Evolutionary conservation across 2,888 invertebrate genomes (phyloP).

Genomic region (Idaea straminata): DNA sequence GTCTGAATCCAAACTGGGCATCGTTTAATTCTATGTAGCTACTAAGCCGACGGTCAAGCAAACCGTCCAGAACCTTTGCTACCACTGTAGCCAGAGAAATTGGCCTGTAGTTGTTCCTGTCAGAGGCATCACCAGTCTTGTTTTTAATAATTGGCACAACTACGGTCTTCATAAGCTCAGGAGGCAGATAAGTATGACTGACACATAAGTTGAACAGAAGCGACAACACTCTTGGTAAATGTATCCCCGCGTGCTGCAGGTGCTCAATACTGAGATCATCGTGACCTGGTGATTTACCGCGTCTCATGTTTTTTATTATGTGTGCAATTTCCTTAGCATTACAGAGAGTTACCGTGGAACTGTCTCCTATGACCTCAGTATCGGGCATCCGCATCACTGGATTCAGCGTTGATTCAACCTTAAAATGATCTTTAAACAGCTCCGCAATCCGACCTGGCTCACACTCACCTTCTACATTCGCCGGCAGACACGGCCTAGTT

Average conservation of each 20-base stretch:
- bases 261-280: slow-evolving; percentile 9
- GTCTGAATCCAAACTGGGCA: not conserved
- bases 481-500: slow-evolving; percentile 1
- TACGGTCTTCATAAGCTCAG: not conserved
- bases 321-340: slow-evolving; percentile 5
- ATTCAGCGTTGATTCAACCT: not conserved
- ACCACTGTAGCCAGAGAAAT: slow-evolving; percentile 1
- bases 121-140: slow-evolving; percentile 4
- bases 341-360: not conserved
- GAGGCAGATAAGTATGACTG: not conserved
- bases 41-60: slow-evolving; percentile 2
- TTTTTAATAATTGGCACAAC: slow-evolving; percentile 6
- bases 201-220: slow-evolving; percentile 20
- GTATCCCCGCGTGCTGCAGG: slow-evolving; percentile 22
- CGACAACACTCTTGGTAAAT: slow-evolving; percentile 18
- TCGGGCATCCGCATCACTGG: not conserved
- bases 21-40: not conserved
- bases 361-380: not conserved
- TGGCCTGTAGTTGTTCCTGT: not conserved
- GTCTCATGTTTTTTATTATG: not conserved
- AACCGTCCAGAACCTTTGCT: slow-evolving; percentile 2
- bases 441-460: slow-evolving; percentile 7
- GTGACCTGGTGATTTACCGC: slow-evolving; percentile 17
- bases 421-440: slow-evolving; percentile 4
- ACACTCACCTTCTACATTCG: slow-evolving; percentile 9